phyloP scores from a whole-genome alignment of 2,113 vertebrate genomes.

The Rhinopithecus roxellana region DNA sequence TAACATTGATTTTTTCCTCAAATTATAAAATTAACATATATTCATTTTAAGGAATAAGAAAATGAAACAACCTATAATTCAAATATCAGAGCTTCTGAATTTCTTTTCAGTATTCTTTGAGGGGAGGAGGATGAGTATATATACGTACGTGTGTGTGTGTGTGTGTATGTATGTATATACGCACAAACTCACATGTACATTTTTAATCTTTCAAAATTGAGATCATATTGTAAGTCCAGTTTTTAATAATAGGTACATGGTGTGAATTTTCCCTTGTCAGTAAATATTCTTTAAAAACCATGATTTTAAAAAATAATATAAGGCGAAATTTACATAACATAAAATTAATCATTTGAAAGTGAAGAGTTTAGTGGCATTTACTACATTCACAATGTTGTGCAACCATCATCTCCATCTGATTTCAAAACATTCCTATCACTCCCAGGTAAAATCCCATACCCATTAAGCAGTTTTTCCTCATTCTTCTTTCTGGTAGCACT shows the following conservation, averaged over 20 bases:
- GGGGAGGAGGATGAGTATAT: background rate
- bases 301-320: background rate
- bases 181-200: background rate
- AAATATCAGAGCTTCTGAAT: background rate
- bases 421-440: background rate
- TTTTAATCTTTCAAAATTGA: background rate
- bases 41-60: constrained; percentile 22
- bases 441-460: background rate
- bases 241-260: background rate
- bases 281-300: constrained; percentile 19
- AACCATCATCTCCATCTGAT: background rate
- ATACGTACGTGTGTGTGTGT: background rate
- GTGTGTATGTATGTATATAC: background rate
- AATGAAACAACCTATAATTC: constrained; percentile 16
- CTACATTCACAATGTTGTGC: background rate
- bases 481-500: background rate
- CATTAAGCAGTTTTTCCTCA: background rate
- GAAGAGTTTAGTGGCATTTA: background rate
- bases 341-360: background rate
- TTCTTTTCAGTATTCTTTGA: background rate
- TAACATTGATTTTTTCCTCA: background rate
- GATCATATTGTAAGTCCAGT: background rate
- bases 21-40: constrained; percentile 1
- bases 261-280: background rate
- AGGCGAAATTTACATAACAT: background rate